Evolutionary conservation across 1,140 invertebrate genomes (phyloP).

Genomic region (Dinoponera quadriceps): DNA sequence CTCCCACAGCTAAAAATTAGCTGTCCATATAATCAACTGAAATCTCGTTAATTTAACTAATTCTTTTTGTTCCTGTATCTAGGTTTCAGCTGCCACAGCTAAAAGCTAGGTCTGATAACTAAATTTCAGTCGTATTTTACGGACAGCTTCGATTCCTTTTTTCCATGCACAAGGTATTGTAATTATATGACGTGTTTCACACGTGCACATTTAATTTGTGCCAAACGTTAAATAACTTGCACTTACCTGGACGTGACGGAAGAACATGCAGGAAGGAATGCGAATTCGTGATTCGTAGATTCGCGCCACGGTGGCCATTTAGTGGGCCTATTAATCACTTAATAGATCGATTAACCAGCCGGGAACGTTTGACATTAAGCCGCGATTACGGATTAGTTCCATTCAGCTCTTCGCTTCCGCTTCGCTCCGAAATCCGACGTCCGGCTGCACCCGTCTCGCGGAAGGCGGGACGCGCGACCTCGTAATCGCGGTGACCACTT

Average conservation of each 20-base stretch:
- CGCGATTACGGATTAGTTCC: conserved; percentile 11
- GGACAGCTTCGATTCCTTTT: no score
- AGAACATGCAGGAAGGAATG: background rate
- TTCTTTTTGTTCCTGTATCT: no score
- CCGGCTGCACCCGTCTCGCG: conserved; percentile 41
- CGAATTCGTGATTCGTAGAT: background rate
- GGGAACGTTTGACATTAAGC: conserved; percentile 36
- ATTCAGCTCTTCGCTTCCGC: background rate
- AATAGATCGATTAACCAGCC: conserved; percentile 43
- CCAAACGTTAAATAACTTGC: no score
- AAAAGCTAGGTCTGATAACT: no score
- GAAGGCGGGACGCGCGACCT: conserved; percentile 43
- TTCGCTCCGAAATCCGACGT: conserved; percentile 35
- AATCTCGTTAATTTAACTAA: no score
- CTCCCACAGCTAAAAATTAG: no score
- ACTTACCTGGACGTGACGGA: background rate
- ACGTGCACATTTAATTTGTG: no score
- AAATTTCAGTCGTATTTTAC: no score
- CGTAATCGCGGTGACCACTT: conserved; percentile 58
- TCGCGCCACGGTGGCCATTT: conserved; percentile 10
- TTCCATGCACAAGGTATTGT: no score
- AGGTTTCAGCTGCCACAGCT: no score
- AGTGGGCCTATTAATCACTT: conserved; percentile 47
- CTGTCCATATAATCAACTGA: no score
- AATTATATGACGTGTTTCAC: no score